A percentile compares a stretch with the other conserved stretches of the same genome.
These are phyloP conservation scores for Brachionus plicatilis DNA, from an alignment of 1,140 invertebrate genomes.

Conservation along the genomic window DNA sequence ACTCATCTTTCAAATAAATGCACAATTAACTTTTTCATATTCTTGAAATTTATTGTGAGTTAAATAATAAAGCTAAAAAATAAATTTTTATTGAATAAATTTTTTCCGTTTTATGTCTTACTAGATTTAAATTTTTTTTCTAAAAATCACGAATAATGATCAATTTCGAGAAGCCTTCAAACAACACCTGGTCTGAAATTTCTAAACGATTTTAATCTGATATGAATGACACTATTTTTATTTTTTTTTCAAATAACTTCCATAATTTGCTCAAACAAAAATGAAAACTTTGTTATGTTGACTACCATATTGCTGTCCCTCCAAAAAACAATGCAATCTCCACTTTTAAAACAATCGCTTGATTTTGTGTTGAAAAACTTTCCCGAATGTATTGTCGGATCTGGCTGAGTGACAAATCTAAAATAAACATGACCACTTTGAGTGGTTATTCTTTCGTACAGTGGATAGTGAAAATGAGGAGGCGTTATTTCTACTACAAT, in stretches of 20 bases:
- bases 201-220: too few relatives aligned
- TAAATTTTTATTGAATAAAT: too few relatives aligned
- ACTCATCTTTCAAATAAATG: too few relatives aligned
- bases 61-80: too few relatives aligned
- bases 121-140: too few relatives aligned
- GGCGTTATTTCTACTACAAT: neutral
- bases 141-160: too few relatives aligned
- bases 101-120: too few relatives aligned
- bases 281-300: neutral
- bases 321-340: neutral
- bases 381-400: neutral
- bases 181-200: too few relatives aligned
- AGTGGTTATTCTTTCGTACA: neutral
- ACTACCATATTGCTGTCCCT: neutral
- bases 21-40: too few relatives aligned
- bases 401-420: neutral
- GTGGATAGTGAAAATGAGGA: constrained; percentile 2
- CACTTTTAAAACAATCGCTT: neutral
- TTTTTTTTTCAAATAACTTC: neutral
- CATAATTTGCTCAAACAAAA: neutral
- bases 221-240: too few relatives aligned
- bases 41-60: too few relatives aligned
- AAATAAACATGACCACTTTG: constrained; percentile 15
- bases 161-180: too few relatives aligned
- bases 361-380: neutral